A percentile compares a stretch with the other conserved stretches of the same genome.
Conservation (phyloP, 2,113 vertebrate genomes). For the Mungos mungo region DNA sequence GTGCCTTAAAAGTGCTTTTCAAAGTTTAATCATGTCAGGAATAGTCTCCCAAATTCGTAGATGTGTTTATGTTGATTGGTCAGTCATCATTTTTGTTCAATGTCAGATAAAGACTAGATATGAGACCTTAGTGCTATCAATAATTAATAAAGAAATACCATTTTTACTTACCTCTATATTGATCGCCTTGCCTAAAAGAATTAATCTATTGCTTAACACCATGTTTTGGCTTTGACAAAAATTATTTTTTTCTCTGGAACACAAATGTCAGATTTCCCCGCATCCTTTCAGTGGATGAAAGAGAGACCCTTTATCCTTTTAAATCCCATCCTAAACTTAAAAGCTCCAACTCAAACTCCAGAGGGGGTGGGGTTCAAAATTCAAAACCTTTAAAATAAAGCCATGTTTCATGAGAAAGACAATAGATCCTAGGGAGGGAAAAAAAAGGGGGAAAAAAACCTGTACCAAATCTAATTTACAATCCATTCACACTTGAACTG, state of each 20-base stretch:
- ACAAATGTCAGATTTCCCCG: neutral
- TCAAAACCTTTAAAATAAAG: slow-evolving; percentile 39
- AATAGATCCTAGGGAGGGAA: neutral
- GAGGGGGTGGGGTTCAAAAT: neutral
- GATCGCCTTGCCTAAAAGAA: slow-evolving; percentile 5
- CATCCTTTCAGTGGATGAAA: slow-evolving; percentile 19
- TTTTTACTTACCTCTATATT: neutral
- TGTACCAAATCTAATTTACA: slow-evolving; percentile 41
- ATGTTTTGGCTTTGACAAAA: neutral
- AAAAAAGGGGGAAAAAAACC: neutral
- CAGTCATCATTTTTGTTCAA: neutral
- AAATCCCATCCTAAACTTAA: slow-evolving; percentile 51
- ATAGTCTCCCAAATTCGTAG: neutral
- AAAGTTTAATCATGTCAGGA: neutral
- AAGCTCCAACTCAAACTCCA: slow-evolving; percentile 46
- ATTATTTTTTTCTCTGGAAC: slow-evolving; percentile 5
- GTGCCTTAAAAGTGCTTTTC: neutral
- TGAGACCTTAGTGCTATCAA: neutral
- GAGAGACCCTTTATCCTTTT: neutral
- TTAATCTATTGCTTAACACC: neutral
- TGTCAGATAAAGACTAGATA: neutral
- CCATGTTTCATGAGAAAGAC: neutral
- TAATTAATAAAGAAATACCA: slow-evolving; percentile 12
- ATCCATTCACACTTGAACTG: neutral
- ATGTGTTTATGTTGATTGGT: neutral